These are phyloP conservation scores for Darevskia mixta DNA, from an alignment of 2,797 vertebrate genomes.

Conservation along the genomic window DNA sequence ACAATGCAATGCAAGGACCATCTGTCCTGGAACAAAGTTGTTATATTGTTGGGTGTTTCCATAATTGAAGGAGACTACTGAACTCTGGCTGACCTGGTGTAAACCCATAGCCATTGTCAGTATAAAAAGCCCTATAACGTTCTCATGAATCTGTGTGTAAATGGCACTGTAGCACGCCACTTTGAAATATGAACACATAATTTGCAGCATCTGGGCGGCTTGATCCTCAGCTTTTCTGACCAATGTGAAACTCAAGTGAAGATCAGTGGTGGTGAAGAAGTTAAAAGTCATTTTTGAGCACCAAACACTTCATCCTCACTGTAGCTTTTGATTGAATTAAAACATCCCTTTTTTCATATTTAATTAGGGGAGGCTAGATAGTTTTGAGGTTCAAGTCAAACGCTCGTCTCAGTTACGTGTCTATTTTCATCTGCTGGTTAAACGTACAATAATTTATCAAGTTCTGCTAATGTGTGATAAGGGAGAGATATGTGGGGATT, in stretches of 20 bases:
- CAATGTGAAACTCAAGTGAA: background rate
- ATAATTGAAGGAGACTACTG: background rate
- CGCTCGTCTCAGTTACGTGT: background rate
- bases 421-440: background rate
- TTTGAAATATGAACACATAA: background rate
- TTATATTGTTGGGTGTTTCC: background rate
- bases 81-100: background rate
- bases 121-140: background rate
- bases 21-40: background rate
- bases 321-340: background rate
- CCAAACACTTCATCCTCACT: background rate
- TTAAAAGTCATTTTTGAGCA: background rate
- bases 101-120: background rate
- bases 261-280: background rate
- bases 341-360: background rate
- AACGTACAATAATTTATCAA: background rate
- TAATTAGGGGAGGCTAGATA: background rate
- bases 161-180: background rate
- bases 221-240: background rate
- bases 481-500: background rate
- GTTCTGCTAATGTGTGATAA: background rate
- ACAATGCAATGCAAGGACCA: background rate
- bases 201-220: background rate
- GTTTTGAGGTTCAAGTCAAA: background rate
- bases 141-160: background rate